Percentiles rank a stretch among this genome's conserved stretches.
Evolutionary conservation across 2,888 invertebrate species (phyloP).

Genomic region (Aradus depressus): DNA sequence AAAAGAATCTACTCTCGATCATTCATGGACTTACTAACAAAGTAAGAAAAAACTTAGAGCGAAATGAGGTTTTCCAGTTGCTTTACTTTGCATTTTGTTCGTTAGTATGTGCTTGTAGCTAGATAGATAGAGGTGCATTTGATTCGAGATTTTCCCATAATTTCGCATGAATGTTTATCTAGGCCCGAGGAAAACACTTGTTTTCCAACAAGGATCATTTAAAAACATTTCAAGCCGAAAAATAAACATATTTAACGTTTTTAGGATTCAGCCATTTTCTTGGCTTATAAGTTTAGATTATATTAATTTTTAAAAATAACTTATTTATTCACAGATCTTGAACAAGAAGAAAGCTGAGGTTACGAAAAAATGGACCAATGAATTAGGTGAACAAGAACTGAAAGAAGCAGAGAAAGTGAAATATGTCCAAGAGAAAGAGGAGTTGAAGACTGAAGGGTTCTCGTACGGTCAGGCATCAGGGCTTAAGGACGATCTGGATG

Average conservation of each 20-base stretch:
- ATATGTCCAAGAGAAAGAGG: background rate
- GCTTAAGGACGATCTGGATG: conserved; percentile 68
- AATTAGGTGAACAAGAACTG: conserved; percentile 35
- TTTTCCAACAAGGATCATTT: too few species aligned
- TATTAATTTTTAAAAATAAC: background rate
- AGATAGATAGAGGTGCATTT: too few species aligned
- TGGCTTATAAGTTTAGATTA: background rate
- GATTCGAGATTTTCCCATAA: too few species aligned
- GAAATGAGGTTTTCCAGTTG: too few species aligned
- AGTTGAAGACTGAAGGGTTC: conserved; percentile 18
- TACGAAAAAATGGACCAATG: conserved; percentile 43
- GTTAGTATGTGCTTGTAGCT: too few species aligned
- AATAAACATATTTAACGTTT: too few species aligned
- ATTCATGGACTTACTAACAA: conserved; percentile 73
- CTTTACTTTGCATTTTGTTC: too few species aligned
- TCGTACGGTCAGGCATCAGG: conserved; percentile 60
- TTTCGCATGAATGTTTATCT: too few species aligned
- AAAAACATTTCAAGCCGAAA: too few species aligned
- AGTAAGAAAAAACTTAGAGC: conserved; percentile 37
- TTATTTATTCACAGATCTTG: conserved; percentile 42
- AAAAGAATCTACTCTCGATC: conserved; percentile 56
- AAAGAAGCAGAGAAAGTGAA: background rate
- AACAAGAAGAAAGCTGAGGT: conserved; percentile 60
- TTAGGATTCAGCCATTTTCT: too few species aligned
- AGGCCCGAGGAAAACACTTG: too few species aligned